These are phyloP conservation scores for Aurelia sp. DNA, from an alignment of 30 jellyfish, hydroid and myxozoan genomes.

Conservation along the genomic window DNA sequence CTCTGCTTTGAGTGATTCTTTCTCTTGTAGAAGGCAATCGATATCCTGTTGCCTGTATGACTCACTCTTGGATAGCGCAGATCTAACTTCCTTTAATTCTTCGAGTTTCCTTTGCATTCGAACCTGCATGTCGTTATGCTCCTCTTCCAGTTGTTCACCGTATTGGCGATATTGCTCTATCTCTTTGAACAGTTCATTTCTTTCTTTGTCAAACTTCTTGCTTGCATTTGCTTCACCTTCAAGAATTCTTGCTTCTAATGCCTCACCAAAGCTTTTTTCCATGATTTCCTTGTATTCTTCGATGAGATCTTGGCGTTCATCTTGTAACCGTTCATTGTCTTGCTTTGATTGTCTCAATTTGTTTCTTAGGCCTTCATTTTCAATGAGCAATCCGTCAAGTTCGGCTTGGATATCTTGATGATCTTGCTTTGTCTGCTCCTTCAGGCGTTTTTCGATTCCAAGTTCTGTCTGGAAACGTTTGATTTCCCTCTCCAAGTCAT, in stretches of 20 bases:
- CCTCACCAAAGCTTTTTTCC: neutral
- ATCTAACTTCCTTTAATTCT: too few relatives aligned
- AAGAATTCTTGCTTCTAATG: slow-evolving; percentile 6
- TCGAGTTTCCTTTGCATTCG: too few relatives aligned
- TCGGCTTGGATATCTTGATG: neutral
- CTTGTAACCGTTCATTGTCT: slow-evolving; percentile 2
- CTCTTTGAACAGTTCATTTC: neutral
- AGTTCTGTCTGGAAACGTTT: slow-evolving; percentile 3
- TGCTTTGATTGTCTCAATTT: slow-evolving; percentile 2
- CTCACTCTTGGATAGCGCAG: too few relatives aligned
- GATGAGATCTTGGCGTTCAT: slow-evolving; percentile 11
- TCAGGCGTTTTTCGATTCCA: slow-evolving; percentile 10
- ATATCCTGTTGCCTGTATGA: too few relatives aligned
- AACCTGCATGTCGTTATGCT: too few relatives aligned
- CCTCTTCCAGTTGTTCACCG: neutral
- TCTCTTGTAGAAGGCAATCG: too few relatives aligned
- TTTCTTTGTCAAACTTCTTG: neutral
- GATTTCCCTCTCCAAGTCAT: slow-evolving; percentile 3
- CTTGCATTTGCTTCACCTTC: slow-evolving; percentile 2
- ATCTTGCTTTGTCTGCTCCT: neutral
- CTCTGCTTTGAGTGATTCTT: too few relatives aligned
- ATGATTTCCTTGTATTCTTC: neutral
- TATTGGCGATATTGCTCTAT: neutral
- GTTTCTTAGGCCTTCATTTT: slow-evolving; percentile 3
- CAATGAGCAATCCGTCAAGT: slow-evolving; percentile 1